Conservation (phyloP, 2,113 vertebrate genomes). For the Datnioides undecimradiatus region DNA sequence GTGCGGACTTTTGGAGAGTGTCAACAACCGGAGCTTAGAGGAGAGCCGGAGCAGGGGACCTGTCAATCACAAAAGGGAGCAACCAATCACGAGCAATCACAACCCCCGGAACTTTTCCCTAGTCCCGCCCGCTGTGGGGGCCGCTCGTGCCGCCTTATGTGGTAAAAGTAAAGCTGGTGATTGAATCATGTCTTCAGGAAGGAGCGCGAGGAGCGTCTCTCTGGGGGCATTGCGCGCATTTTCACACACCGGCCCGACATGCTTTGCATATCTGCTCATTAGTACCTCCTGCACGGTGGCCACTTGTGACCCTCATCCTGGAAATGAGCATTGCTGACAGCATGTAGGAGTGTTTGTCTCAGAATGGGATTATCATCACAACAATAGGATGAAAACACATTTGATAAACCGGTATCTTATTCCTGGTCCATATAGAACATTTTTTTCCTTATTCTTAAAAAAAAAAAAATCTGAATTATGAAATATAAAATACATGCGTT, state of each 20-base stretch:
- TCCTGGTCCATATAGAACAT: neutral
- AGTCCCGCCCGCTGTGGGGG: constrained; percentile 73
- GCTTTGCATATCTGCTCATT: constrained; percentile 77
- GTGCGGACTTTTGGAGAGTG: constrained; percentile 90
- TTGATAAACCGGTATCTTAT: too few species aligned
- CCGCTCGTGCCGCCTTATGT: constrained; percentile 79
- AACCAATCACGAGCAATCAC: constrained; percentile 77
- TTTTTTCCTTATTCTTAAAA: too few species aligned
- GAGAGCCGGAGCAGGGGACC: constrained; percentile 63
- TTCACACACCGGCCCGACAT: constrained; percentile 80
- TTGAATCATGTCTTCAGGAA: constrained; percentile 77
- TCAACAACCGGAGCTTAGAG: constrained; percentile 87
- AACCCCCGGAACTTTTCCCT: constrained; percentile 54
- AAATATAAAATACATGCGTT: neutral
- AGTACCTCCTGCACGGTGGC: constrained; percentile 48
- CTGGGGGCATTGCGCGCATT: constrained; percentile 78
- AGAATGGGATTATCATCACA: neutral
- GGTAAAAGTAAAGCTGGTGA: constrained; percentile 75
- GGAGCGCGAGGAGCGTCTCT: constrained; percentile 64
- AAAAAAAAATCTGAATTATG: neutral
- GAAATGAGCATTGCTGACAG: neutral
- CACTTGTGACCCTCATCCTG: neutral
- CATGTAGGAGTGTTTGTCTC: neutral
- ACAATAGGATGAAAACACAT: neutral
- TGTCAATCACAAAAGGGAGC: constrained; percentile 77